phyloP scores from a whole-genome alignment of 2,797 vertebrate species.

The Rhincodon typus region DNA sequence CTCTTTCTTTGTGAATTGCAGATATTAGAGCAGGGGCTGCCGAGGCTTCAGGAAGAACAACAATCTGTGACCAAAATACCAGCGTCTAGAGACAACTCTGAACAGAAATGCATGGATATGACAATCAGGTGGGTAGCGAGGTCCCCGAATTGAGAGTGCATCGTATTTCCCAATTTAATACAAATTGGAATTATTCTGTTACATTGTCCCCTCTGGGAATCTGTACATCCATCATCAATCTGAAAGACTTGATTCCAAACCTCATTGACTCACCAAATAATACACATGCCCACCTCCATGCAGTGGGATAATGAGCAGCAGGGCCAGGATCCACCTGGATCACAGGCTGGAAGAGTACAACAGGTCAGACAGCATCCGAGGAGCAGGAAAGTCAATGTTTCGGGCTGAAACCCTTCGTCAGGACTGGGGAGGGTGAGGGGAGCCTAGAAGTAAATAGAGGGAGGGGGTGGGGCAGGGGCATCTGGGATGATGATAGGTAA shows the following conservation, averaged over 20 bases:
- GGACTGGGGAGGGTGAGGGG: too few species aligned
- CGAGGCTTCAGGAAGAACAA: conserved; percentile 43
- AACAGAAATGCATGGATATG: not conserved
- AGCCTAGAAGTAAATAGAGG: too few species aligned
- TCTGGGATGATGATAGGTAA: too few species aligned
- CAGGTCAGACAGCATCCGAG: too few species aligned
- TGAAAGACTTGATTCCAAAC: not conserved
- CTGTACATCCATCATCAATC: not conserved
- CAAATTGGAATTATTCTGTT: not conserved
- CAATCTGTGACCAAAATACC: not conserved
- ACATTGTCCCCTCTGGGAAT: not conserved
- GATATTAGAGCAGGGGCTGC: conserved; percentile 51
- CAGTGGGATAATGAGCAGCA: too few species aligned
- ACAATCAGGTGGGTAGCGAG: not conserved
- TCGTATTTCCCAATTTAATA: not conserved
- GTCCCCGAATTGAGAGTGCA: not conserved
- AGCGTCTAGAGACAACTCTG: not conserved
- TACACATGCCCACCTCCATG: not conserved
- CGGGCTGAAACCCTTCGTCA: too few species aligned
- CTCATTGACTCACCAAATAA: not conserved
- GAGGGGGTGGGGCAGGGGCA: too few species aligned
- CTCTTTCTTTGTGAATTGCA: conserved; percentile 41
- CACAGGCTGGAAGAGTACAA: not conserved
- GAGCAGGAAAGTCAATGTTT: too few species aligned
- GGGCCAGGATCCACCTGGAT: not conserved